These are phyloP conservation scores for Micropterix aruncella DNA, from an alignment of 2,888 invertebrate species.

Conservation along the genomic window DNA sequence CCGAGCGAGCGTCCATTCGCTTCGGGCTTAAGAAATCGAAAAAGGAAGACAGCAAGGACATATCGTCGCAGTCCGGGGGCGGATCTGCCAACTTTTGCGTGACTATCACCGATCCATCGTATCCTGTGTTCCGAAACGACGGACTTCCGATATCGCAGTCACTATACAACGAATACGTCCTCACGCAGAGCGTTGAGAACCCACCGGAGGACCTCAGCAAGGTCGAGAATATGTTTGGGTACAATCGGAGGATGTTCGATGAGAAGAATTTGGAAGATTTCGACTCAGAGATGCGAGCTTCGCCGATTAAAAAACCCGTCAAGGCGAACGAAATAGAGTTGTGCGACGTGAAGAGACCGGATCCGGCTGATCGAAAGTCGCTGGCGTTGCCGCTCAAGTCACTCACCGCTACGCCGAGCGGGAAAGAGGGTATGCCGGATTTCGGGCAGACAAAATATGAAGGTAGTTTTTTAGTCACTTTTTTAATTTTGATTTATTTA, in stretches of 20 bases:
- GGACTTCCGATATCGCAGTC: constrained; percentile 61
- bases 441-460: constrained; percentile 4
- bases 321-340: constrained; percentile 4
- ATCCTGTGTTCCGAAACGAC: constrained; percentile 61
- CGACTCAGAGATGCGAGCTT: constrained; percentile 29
- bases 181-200: constrained; percentile 42
- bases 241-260: constrained; percentile 25
- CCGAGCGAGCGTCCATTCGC: constrained; percentile 41
- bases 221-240: constrained; percentile 30
- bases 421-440: constrained; percentile 5
- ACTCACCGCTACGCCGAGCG: constrained; percentile 23
- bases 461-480: too few relatives aligned
- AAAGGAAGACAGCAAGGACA: constrained; percentile 19
- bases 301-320: constrained; percentile 16
- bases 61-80: constrained; percentile 21
- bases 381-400: constrained; percentile 62
- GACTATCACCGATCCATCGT: constrained; percentile 66
- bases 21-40: constrained; percentile 29
- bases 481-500: too few relatives aligned
- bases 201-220: constrained; percentile 26
- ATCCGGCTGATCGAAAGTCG: constrained; percentile 37
- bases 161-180: constrained; percentile 54
- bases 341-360: constrained; percentile 14
- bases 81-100: constrained; percentile 38
- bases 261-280: constrained; percentile 31